Evolutionary conservation across 2,797 vertebrate species (phyloP).

Genomic region (Sphaeramia orbicularis): DNA sequence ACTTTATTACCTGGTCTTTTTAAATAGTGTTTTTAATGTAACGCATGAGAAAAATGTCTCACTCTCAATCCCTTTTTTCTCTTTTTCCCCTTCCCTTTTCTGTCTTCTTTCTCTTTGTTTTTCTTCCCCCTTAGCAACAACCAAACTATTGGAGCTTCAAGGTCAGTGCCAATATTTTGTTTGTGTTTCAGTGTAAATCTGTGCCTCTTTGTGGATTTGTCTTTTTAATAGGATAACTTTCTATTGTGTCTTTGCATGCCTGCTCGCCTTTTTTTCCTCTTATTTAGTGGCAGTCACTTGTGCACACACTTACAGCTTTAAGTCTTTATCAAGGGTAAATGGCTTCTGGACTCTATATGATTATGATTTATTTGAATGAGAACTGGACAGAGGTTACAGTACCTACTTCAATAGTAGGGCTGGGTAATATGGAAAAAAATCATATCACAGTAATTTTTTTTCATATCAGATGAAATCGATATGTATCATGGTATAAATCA

Average conservation of each 20-base stretch:
- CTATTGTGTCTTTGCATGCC: conserved; percentile 59
- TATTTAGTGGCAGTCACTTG: conserved; percentile 43
- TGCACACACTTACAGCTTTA: conserved; percentile 22
- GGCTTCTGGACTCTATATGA: conserved; percentile 9
- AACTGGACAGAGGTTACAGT: conserved; percentile 1
- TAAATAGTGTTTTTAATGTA: conserved; percentile 43
- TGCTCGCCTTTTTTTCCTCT: conserved; percentile 19
- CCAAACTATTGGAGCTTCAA: conserved; percentile 99
- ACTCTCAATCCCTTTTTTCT: conserved; percentile 40
- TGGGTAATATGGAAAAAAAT: too few relatives aligned
- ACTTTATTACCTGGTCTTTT: conserved; percentile 26
- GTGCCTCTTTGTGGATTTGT: conserved; percentile 60
- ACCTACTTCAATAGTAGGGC: neutral
- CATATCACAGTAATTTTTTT: too few relatives aligned
- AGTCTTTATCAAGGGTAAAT: conserved; percentile 21
- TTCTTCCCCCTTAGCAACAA: conserved; percentile 84
- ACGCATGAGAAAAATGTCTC: conserved; percentile 66
- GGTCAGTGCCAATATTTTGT: conserved; percentile 89
- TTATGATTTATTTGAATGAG: conserved; percentile 17
- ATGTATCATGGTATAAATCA: too few relatives aligned
- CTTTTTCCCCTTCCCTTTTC: conserved; percentile 31
- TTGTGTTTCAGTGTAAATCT: conserved; percentile 66
- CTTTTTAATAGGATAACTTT: conserved; percentile 61
- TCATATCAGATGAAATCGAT: too few relatives aligned
- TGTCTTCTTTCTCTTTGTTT: conserved; percentile 57